Base-by-base conservation (phyloP, 1,140 invertebrate genomes). In the Dendroctonus valens region DNA sequence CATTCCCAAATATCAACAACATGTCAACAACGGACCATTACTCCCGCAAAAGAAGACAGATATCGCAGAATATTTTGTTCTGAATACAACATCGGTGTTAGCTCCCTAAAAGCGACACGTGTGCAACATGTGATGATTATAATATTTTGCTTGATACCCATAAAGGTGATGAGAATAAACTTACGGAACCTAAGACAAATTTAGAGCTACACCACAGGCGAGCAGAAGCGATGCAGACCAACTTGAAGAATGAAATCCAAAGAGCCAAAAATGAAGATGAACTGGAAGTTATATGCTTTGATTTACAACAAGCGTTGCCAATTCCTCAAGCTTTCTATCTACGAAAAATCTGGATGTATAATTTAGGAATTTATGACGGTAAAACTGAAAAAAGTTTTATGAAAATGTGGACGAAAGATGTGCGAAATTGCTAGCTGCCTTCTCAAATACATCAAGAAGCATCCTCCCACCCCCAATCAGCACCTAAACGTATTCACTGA, bases 41-140 rank as follows among this genome's bases (percentile, higher is more conserved):
- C n/a, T n/a, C n/a, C n/a, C n/a, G n/a, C n/a, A n/a, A n/a, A n/a
- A n/a, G n/a, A n/a, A n/a, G n/a, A n/a, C n/a, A n/a, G n/a, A n/a
- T n/a, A n/a, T n/a, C n/a, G n/a, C n/a, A n/a, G n/a, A n/a, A n/a
- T n/a, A n/a, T n/a, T n/a, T n/a, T n/a, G n/a, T n/a, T n/a, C n/a
- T n/a, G n/a, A n/a, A n/a, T n/a, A n/a, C n/a, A n/a, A n/a, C n/a
- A n/a, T n/a, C n/a, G n/a, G n/a, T n/a, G n/a, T n/a, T n/a, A n/a
- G n/a, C 40, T 57, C 12, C 54, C 54, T 5, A 57, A 57, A 57
- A 57, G 38, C 5, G 54, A 40, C 54, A 57, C 54, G 5, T 57
- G 54, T 14, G 42, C 41, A 57, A 7, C 40, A 40, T 57, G 54
- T 42, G 54, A 57, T 12, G 5, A 5, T 7, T 41, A 12, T 14